Base-by-base conservation (phyloP, 2,888 invertebrate species). In the Aspidiotus destructor region DNA sequence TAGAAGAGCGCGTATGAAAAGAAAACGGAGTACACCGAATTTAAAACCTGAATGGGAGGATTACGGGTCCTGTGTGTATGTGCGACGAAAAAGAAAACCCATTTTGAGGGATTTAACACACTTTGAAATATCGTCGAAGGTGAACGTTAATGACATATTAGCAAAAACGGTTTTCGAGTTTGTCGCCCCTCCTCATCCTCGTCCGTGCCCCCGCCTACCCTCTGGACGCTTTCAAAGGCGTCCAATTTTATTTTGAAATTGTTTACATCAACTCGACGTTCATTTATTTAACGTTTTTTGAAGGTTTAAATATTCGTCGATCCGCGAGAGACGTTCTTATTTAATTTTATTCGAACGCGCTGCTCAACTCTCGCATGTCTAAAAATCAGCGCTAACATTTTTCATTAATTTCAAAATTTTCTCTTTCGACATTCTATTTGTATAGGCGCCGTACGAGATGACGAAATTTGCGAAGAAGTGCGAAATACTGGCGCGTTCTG, bases 81-180 rank as follows among this genome's bases (percentile, higher is more conserved):
- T 54, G 55, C 9, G 15, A 54, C 58, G 40, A 67, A 67, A 65
- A 67, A 67, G 58, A 48, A 48, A 58, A 58, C 10, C 64, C 42
- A 60, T 67, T 67, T 65, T 58, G 44, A 67, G 67, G 67, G 67
- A 67, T 67, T 67, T 67, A 67, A 58, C 67, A 67, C 67, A 58
- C 67, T 67, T 67, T 67, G 67, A 67, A 67, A 67, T 67, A 48
- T 67, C 58, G 60, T 58, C 67, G 67, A 67, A 67, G 41, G 58
- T 67, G 60, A 67, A 67, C 67, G 60, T 67, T 67, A 67, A 67
- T 67, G 67, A 67, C 67, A 67, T 67, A 67, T 67, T 67, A 67
- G 58, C 67, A 60, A 67, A 42, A 55, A 44, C 42, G 42, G 42
- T 54, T 64, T 44, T 53, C 17, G 40, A 55, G 42, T 64, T 55